Conservation (phyloP, 2,888 invertebrate genomes). For the Mellilla xanthometata region DNA sequence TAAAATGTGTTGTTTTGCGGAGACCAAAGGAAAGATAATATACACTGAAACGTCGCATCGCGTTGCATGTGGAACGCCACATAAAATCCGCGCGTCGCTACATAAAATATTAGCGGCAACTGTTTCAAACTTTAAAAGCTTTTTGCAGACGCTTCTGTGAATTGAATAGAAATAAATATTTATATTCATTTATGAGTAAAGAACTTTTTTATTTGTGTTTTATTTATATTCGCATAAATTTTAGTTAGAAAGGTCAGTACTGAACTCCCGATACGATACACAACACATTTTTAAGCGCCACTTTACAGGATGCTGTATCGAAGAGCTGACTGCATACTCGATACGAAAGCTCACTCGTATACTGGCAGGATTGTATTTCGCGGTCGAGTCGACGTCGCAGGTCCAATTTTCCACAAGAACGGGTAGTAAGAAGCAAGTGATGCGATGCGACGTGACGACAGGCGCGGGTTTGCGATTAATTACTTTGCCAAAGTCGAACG, state of each 20-base stretch:
- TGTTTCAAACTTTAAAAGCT: too few relatives aligned
- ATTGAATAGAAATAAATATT: background rate
- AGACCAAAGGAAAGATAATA: background rate
- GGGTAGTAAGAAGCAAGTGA: constrained; percentile 58
- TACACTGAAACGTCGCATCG: constrained; percentile 1
- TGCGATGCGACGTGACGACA: constrained; percentile 73
- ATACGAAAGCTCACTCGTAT: constrained; percentile 6
- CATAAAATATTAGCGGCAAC: background rate
- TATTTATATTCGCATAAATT: too few relatives aligned
- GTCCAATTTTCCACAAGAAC: constrained; percentile 74
- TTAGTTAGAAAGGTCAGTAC: too few relatives aligned
- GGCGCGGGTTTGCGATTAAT: constrained; percentile 67
- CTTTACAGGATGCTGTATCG: background rate
- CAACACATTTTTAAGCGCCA: too few relatives aligned
- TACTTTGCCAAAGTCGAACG: constrained; percentile 68
- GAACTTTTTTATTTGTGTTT: too few relatives aligned
- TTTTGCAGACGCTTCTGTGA: too few relatives aligned
- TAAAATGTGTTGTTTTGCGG: constrained; percentile 22
- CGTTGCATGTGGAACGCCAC: background rate
- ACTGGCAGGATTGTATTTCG: constrained; percentile 53
- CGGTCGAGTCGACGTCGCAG: constrained; percentile 58
- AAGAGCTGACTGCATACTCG: constrained; percentile 8
- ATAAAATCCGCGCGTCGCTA: background rate
- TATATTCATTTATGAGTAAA: too few relatives aligned
- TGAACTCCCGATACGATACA: too few relatives aligned